Base-by-base conservation (phyloP, 1,140 invertebrate genomes). In the Lethocerus indicus region DNA sequence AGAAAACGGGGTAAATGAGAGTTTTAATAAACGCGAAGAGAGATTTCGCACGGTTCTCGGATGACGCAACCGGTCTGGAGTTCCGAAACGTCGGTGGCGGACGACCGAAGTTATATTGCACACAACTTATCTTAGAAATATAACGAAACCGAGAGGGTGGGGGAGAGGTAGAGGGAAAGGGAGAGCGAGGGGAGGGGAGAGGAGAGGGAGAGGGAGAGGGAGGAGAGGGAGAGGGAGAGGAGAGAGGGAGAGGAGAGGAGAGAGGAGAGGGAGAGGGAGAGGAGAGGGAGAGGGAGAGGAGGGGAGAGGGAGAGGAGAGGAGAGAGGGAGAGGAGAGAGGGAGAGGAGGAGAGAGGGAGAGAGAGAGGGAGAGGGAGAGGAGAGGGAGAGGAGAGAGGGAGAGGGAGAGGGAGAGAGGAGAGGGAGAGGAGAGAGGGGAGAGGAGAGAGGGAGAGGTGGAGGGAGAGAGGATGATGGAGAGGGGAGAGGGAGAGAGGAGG, bases 381-480 rank as follows among this genome's bases (percentile, higher is more conserved):
- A 25, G 20, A 12, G 24, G 20, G 24, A 2, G 24, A 25, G 24
- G 42, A 4, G 49, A 44, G 29, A 53, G 26, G 32, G 35, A 21
- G 39, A 45, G 43, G 28, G 29, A 28, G 49, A 52, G 39, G 2
- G 37, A 43, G 37, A 40, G 47, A 39, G 39, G n/a, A 51, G 36
- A 41, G 35, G 41, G 28, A 25, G 16, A 27, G 23, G 51, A 39
- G 26, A 47, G 37, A 26, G 35, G 28, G 14, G 6, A 25, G n/a
- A 29, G 28, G 46, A 37, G 39, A 32, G 29, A 32, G 29, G n/a
- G 29, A 32, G 29, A 32, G 29, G n/a, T 9, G n/a, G 29, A 32
- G 29, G 42, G 39, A 18, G 6, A 18, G 39, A 18, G 20, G 18
- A 7, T 7, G 9, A 18, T 7, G 9, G 18, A 18, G 7, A 18